Base-by-base conservation (phyloP, 2,797 vertebrate species). In the Neopelma chrysocephalum region DNA sequence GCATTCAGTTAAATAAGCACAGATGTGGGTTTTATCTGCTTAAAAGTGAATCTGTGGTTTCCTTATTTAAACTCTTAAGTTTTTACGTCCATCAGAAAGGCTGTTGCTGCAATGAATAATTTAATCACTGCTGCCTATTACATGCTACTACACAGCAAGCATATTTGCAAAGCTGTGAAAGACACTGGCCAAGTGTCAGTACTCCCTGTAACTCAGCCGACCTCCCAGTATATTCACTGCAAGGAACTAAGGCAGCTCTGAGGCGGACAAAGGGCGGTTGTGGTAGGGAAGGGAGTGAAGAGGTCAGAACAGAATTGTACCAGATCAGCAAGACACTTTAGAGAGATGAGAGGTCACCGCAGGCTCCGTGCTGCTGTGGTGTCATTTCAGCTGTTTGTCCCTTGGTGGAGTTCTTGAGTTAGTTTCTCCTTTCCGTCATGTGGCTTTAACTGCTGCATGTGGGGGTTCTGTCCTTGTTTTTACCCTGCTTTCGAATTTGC, bases 371-470 rank as follows among this genome's bases (percentile, higher is more conserved):
- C 71, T 40, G 70, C n/a, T 57, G 36, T 25, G 89, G 72, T 98
- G 98, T 97, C 95, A 93, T 98, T 97, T 94, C 97, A 83, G 26
- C 94, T 71, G 62, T 90, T 95, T 93, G 97, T 98, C 98, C 98
- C 98, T 98, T 98, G 98, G 98, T 98, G 98, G 98, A 98, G 98
- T 95, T 97, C 96, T 98, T 96, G 98, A 98, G 98, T 98, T 96
- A 96, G 89, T 96, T 98, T 98, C 95, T 96, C 89, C 57, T 94
- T 89, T 88, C 92, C 18, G 19, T 68, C 93, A 94, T 96, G 89
- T 4, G 68, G 83, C 83, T 96, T 93, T 90, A 93, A 82, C 85
- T 60, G 94, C 79, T 97, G 92, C 60, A 4, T 43, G 34, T 9
- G 83, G 38, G 73, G 50, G 0, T 61, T 90, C 75, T 88, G 85